Percentiles rank a stretch among this genome's conserved stretches.
Conservation (phyloP, 2,113 vertebrate species). For the Anguilla japonica region DNA sequence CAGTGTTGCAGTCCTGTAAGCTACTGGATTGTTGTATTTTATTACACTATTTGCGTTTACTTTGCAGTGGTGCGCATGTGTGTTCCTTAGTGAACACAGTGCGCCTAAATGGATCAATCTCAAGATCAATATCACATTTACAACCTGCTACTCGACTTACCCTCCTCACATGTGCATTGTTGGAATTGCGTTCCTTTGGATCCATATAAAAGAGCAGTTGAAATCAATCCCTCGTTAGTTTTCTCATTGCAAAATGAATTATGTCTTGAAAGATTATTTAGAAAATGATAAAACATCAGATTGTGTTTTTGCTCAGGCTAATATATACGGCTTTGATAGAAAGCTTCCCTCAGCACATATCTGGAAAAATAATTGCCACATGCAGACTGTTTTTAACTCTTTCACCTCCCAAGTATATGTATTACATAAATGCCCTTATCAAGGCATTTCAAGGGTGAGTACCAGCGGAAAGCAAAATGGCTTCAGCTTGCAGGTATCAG, state of each 20-base stretch:
- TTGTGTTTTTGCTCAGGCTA: not conserved
- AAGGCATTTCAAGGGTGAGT: not conserved
- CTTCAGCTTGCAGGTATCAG: not conserved
- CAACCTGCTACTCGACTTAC: not conserved
- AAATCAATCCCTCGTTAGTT: not conserved
- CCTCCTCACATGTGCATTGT: not conserved
- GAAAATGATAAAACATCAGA: not conserved
- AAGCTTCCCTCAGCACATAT: not conserved
- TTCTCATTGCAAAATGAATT: not conserved
- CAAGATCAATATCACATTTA: not conserved
- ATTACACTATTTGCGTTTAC: not conserved
- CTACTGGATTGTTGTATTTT: not conserved
- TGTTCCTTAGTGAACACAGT: slow-evolving; percentile 12
- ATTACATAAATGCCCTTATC: not conserved
- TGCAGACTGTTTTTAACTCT: not conserved
- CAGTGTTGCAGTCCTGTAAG: not conserved
- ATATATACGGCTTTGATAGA: not conserved
- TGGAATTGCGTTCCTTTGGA: not conserved
- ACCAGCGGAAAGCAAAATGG: not conserved
- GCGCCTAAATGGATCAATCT: not conserved
- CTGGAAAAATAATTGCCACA: not conserved
- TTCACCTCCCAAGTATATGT: not conserved
- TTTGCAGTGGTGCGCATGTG: not conserved
- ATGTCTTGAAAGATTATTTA: not conserved
- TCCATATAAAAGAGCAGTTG: not conserved